phyloP scores from a whole-genome alignment of 2,888 invertebrate genomes.

The Bombyx huttoni region DNA sequence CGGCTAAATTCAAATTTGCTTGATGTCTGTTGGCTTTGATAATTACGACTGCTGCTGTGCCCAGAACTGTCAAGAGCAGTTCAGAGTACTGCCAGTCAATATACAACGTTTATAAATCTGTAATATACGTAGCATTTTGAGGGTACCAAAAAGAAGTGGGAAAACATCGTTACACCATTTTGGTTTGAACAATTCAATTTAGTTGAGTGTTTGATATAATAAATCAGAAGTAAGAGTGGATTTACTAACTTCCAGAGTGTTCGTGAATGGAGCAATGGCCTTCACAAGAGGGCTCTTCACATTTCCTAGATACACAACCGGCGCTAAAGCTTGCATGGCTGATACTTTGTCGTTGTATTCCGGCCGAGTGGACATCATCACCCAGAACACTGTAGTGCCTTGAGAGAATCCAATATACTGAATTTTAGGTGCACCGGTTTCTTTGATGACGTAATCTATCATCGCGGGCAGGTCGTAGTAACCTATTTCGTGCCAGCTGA shows the following conservation, averaged over 20 bases:
- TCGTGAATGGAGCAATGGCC: constrained; percentile 51
- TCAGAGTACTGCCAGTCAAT: too few relatives aligned
- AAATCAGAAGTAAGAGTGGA: not conserved
- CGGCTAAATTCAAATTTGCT: too few relatives aligned
- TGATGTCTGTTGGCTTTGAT: too few relatives aligned
- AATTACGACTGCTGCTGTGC: too few relatives aligned
- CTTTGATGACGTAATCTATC: constrained; percentile 75
- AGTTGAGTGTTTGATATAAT: constrained; percentile 7
- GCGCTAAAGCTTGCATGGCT: constrained; percentile 74
- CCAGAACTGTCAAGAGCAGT: too few relatives aligned
- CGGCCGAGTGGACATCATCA: constrained; percentile 68
- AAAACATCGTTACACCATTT: too few relatives aligned
- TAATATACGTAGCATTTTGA: too few relatives aligned
- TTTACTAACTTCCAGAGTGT: constrained; percentile 61
- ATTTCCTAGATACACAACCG: constrained; percentile 68
- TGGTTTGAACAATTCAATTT: too few relatives aligned
- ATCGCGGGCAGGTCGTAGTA: constrained; percentile 81
- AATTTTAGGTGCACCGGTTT: constrained; percentile 69
- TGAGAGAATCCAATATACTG: constrained; percentile 82
- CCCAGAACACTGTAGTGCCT: constrained; percentile 77
- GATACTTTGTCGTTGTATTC: constrained; percentile 74
- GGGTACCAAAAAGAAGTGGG: too few relatives aligned
- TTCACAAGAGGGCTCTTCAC: constrained; percentile 60
- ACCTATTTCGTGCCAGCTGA: constrained; percentile 85
- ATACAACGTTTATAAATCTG: too few relatives aligned